A percentile compares a stretch with the other conserved stretches of the same genome.
Evolutionary conservation across 2,888 invertebrate genomes (phyloP).

Genomic region (Dasypogon diadema): DNA sequence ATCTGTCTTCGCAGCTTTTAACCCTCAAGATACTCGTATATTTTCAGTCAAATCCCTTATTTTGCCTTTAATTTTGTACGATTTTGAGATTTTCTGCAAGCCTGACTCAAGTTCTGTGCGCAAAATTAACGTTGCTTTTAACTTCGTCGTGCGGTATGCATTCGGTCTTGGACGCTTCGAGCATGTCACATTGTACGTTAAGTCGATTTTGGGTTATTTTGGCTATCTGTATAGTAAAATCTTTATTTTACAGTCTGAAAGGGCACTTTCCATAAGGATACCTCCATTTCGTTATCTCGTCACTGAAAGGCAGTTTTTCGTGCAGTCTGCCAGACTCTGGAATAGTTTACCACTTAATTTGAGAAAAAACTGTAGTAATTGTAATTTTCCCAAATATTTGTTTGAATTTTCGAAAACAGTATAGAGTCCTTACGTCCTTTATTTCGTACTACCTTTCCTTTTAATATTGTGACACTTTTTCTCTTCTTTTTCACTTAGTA

Average conservation of each 20-base stretch:
- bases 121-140: neutral
- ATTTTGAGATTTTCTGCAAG: neutral
- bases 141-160: neutral
- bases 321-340: neutral
- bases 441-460: too few relatives aligned
- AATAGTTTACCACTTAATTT: neutral
- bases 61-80: neutral
- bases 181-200: neutral
- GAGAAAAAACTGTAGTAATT: too few relatives aligned
- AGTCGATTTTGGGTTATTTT: neutral
- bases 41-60: neutral
- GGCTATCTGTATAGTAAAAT: neutral
- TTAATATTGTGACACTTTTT: too few relatives aligned
- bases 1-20: neutral
- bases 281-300: too few relatives aligned
- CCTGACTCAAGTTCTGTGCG: neutral
- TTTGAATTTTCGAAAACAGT: too few relatives aligned
- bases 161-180: neutral
- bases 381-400: neutral
- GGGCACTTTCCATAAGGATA: neutral
- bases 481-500: too few relatives aligned
- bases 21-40: neutral
- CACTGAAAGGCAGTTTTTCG: neutral
- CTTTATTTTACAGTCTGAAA: neutral
- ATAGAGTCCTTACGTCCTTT: too few relatives aligned